Evolutionary conservation across 1,140 invertebrate species (phyloP).

Genomic region (Musca vetustissima): DNA sequence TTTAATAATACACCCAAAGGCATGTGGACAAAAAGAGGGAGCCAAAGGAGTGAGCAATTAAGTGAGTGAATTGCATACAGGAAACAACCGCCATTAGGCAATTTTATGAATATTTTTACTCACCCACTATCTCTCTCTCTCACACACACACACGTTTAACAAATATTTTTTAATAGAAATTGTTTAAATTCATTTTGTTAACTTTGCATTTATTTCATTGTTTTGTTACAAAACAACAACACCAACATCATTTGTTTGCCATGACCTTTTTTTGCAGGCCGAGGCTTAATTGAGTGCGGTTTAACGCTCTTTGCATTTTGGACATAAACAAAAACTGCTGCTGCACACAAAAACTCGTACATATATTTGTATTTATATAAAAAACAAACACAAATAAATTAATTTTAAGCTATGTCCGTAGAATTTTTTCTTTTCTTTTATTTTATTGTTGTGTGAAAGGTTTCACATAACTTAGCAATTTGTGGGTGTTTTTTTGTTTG

Average conservation of each 20-base stretch:
- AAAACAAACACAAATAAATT: background rate
- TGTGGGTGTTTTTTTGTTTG: constrained; percentile 1
- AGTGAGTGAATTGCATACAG: too few species aligned
- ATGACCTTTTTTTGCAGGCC: too few species aligned
- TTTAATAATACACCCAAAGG: constrained; percentile 5
- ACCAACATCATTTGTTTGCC: background rate
- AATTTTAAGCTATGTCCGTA: background rate
- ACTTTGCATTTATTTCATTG: background rate
- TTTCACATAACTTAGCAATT: constrained; percentile 2
- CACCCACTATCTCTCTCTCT: background rate
- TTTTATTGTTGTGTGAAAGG: background rate
- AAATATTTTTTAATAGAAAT: constrained; percentile 19
- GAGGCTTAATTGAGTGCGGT: constrained; percentile 17
- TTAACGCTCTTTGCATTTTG: constrained; percentile 10
- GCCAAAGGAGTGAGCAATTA: too few species aligned
- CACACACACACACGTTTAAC: too few species aligned
- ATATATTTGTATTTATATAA: background rate
- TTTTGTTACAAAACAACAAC: background rate
- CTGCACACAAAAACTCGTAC: background rate
- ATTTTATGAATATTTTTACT: constrained; percentile 2
- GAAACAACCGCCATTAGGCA: constrained; percentile 16
- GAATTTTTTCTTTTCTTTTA: too few species aligned
- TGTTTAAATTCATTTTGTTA: constrained; percentile 19
- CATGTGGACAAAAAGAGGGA: too few species aligned
- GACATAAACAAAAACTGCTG: background rate